A percentile compares a stretch with the other conserved stretches of the same genome.
Evolutionary conservation across 2,888 invertebrate genomes (phyloP).

Genomic region (Seladonia tumulorum): DNA sequence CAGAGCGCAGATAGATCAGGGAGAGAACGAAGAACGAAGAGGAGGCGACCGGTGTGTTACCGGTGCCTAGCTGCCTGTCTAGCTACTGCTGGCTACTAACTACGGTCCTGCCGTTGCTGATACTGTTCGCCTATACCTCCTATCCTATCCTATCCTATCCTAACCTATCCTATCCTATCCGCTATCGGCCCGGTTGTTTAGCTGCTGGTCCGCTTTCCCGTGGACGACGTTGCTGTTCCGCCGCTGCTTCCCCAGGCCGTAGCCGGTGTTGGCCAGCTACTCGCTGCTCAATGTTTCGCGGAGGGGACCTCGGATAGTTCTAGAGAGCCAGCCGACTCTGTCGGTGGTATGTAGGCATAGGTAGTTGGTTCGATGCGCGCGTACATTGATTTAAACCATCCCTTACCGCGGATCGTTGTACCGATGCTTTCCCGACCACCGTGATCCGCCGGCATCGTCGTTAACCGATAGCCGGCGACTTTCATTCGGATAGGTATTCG

Average conservation of each 20-base stretch:
- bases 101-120: slow-evolving; percentile 39
- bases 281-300: slow-evolving; percentile 38
- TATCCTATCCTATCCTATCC: background rate
- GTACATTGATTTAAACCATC: slow-evolving; percentile 76
- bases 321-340: slow-evolving; percentile 36
- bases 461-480: background rate
- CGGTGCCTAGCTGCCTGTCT: slow-evolving; percentile 51
- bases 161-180: background rate
- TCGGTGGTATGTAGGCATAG: slow-evolving; percentile 42
- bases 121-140: slow-evolving; percentile 31
- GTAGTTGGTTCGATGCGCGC: slow-evolving; percentile 64
- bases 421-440: slow-evolving; percentile 44
- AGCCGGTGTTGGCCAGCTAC: slow-evolving; percentile 16
- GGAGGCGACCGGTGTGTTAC: slow-evolving; percentile 47
- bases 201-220: slow-evolving; percentile 36
- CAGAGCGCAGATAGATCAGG: slow-evolving; percentile 38
- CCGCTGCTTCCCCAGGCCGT: slow-evolving; percentile 3
- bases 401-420: slow-evolving; percentile 67
- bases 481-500: background rate
- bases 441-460: background rate
- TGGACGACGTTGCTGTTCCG: slow-evolving; percentile 46
- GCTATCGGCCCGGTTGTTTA: background rate
- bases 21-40: slow-evolving; percentile 62
- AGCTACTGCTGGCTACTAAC: slow-evolving; percentile 41
- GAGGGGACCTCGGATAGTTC: slow-evolving; percentile 45